phyloP scores from a whole-genome alignment of 2,797 vertebrate genomes.

The Periparus ater region DNA sequence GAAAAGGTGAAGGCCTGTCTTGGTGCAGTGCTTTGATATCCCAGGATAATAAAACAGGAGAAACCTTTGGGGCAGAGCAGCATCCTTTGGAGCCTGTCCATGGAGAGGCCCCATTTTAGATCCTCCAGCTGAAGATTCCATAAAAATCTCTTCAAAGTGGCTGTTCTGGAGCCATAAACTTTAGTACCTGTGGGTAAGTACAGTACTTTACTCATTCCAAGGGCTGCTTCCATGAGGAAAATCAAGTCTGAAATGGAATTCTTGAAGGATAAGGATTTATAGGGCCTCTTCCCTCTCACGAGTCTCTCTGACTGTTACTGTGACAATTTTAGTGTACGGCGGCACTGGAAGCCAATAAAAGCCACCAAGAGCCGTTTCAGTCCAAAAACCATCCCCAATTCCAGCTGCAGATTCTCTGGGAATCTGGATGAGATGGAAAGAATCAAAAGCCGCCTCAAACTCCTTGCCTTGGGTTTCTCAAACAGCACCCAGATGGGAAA shows the following conservation, averaged over 20 bases:
- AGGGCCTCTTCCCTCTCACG: neutral
- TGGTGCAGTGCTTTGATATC: rapidly evolving
- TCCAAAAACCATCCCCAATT: neutral
- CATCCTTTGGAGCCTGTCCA: neutral
- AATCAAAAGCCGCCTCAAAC: neutral
- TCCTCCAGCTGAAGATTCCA: neutral
- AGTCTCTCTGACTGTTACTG: neutral
- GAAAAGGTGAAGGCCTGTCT: neutral
- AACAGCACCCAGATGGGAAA: neutral
- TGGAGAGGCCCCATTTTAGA: neutral
- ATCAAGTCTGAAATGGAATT: neutral
- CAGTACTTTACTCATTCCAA: neutral
- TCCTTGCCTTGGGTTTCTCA: neutral
- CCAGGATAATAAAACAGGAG: neutral
- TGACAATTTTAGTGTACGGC: neutral
- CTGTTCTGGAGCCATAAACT: neutral
- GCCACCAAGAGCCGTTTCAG: neutral
- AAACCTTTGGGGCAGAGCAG: neutral
- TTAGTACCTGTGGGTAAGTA: neutral
- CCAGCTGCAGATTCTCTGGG: neutral
- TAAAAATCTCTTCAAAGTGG: neutral
- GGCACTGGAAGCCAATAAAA: neutral
- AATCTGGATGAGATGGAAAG: neutral
- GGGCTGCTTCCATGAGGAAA: neutral
- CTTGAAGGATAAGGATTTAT: neutral